Conservation (phyloP, 1,140 invertebrate species). For the Ganaspis sp. region DNA sequence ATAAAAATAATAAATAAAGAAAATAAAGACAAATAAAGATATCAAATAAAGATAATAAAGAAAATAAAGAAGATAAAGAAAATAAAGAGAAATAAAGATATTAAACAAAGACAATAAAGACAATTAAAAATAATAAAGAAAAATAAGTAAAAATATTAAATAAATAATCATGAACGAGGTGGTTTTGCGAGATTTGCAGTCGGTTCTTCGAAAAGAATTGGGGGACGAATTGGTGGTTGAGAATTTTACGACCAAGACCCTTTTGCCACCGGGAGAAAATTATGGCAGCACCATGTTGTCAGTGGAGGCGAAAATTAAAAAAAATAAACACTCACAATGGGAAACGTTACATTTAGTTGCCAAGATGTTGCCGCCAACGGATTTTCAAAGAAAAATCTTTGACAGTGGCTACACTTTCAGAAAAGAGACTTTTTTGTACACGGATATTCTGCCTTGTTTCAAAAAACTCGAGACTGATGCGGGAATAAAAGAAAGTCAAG, state of each 20-base stretch:
- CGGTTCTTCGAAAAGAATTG: slow-evolving; percentile 57
- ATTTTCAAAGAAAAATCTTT: slow-evolving; percentile 63
- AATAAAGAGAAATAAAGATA: slow-evolving; percentile 9
- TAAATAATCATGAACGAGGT: slow-evolving; percentile 41
- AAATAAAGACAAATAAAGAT: not conserved
- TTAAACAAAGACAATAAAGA: slow-evolving; percentile 27
- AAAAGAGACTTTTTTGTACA: slow-evolving; percentile 70
- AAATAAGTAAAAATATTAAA: not conserved
- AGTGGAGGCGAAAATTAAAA: slow-evolving; percentile 63
- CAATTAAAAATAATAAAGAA: slow-evolving; percentile 8
- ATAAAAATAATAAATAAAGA: not conserved
- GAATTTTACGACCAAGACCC: slow-evolving; percentile 41
- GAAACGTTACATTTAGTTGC: slow-evolving; percentile 69
- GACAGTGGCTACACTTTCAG: slow-evolving; percentile 70
- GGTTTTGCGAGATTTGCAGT: slow-evolving; percentile 56
- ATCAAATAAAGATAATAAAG: not conserved
- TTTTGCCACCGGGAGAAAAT: slow-evolving; percentile 78
- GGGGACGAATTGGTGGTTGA: slow-evolving; percentile 53
- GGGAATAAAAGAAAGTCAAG: slow-evolving; percentile 63
- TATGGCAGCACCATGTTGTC: slow-evolving; percentile 78
- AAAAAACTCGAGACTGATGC: slow-evolving; percentile 59
- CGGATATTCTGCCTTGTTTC: slow-evolving; percentile 66
- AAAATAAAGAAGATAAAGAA: not conserved
- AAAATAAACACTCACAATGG: slow-evolving; percentile 35
- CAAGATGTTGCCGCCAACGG: slow-evolving; percentile 66